Percentiles rank a stretch among this genome's conserved stretches.
Conservation (phyloP, 2,113 vertebrate species). For the Toxostoma redivivum region DNA sequence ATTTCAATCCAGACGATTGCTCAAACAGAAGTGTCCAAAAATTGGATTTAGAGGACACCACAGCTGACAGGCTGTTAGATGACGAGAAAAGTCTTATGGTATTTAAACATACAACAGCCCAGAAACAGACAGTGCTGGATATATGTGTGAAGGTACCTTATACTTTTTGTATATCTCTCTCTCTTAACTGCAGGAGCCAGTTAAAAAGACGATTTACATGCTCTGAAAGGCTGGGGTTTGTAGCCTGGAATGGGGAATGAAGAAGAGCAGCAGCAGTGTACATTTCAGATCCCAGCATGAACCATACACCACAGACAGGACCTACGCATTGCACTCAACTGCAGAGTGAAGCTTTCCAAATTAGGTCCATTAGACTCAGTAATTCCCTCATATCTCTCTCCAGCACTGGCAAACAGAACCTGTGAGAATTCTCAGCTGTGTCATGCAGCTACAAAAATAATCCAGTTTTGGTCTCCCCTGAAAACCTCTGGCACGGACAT, state of each 20-base stretch:
- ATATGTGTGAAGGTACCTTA: not conserved
- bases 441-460: conserved; percentile 13
- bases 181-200: not conserved
- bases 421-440: not conserved
- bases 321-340: not conserved
- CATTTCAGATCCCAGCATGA: not conserved
- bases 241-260: not conserved
- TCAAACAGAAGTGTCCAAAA: not conserved
- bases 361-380: not conserved
- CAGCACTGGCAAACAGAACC: not conserved
- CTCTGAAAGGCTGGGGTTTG: not conserved
- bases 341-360: not conserved
- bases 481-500: not conserved
- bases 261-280: not conserved
- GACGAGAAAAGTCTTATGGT: not conserved
- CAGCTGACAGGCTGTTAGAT: not conserved
- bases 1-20: not conserved
- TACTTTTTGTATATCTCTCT: not conserved
- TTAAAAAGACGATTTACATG: not conserved
- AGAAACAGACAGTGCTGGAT: not conserved
- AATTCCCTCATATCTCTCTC: not conserved
- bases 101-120: not conserved
- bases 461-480: not conserved
- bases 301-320: not conserved
- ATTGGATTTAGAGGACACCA: not conserved